Evolutionary conservation across 2,888 invertebrate species (phyloP).

Genomic region (Drosophila subsilvestris): DNA sequence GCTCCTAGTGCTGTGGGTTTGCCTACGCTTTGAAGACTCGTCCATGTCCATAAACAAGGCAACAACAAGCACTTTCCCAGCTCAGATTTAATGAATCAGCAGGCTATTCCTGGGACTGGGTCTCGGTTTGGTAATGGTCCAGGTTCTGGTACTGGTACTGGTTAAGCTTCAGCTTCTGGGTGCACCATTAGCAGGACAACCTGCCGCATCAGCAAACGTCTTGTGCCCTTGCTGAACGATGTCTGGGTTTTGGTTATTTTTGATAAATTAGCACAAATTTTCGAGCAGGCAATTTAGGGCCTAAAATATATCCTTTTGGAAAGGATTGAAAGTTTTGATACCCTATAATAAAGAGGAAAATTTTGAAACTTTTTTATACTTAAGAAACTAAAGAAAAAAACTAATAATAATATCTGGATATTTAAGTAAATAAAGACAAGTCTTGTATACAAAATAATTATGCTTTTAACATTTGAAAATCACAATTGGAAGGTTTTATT

Average conservation of each 20-base stretch:
- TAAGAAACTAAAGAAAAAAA: neutral
- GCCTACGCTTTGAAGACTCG: constrained; percentile 61
- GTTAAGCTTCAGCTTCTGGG: constrained; percentile 10
- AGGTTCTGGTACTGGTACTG: constrained; percentile 10
- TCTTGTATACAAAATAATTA: no score
- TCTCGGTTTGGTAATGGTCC: neutral
- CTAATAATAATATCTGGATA: neutral
- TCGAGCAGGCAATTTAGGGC: constrained; percentile 41
- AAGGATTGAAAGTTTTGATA: constrained; percentile 6
- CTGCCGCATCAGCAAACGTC: constrained; percentile 76
- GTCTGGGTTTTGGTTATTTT: constrained; percentile 57
- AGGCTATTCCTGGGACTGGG: constrained; percentile 2
- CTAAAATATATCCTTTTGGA: constrained; percentile 4
- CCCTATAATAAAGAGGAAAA: neutral
- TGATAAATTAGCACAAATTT: constrained; percentile 70
- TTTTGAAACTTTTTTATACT: no score
- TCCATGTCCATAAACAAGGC: constrained; percentile 74
- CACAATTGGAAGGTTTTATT: neutral
- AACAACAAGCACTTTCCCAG: constrained; percentile 65
- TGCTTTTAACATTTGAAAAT: no score
- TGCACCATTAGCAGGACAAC: constrained; percentile 45
- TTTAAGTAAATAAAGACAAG: neutral
- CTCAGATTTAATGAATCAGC: constrained; percentile 74
- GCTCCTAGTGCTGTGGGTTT: constrained; percentile 51
- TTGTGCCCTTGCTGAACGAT: constrained; percentile 58